Evolutionary conservation across 1,140 invertebrate species (phyloP).

Genomic region (Drosophila obscura): DNA sequence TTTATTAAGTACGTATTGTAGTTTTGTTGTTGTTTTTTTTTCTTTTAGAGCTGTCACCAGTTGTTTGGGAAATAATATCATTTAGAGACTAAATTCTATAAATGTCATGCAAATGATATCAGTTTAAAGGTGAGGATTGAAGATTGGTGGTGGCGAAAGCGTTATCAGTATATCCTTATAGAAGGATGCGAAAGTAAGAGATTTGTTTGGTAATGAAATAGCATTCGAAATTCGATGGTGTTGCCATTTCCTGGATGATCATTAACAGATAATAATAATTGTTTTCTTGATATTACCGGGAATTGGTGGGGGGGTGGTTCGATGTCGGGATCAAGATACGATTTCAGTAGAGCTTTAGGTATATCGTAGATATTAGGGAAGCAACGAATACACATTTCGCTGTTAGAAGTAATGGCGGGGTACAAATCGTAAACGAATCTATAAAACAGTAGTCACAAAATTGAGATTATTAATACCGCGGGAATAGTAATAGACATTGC

Average conservation of each 20-base stretch:
- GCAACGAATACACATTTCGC: conserved; percentile 75
- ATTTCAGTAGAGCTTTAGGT: conserved; percentile 72
- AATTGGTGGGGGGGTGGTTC: conserved; percentile 7
- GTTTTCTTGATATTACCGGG: conserved; percentile 57
- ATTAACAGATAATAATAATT: conserved; percentile 23
- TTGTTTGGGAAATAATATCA: conserved; percentile 9
- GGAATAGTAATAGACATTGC: too few species aligned
- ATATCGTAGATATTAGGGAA: conserved; percentile 71
- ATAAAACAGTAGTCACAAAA: conserved; percentile 75
- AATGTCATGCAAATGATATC: conserved; percentile 13
- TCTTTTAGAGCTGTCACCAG: conserved; percentile 30
- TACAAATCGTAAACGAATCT: conserved; percentile 72
- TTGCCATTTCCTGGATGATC: not conserved
- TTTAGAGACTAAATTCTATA: not conserved
- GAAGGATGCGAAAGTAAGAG: not conserved
- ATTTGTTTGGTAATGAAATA: conserved; percentile 11
- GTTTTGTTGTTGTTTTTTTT: not conserved
- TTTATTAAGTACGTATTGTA: conserved; percentile 29
- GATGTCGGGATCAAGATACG: conserved; percentile 32
- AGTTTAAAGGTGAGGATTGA: not conserved
- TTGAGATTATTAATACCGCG: conserved; percentile 44
- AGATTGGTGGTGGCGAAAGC: conserved; percentile 15
- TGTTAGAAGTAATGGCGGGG: conserved; percentile 74
- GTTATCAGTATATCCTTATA: conserved; percentile 20
- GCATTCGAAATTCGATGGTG: conserved; percentile 8